These are phyloP conservation scores for Uropsilus gracilis DNA, from an alignment of 2,113 vertebrate genomes.

Conservation along the genomic window DNA sequence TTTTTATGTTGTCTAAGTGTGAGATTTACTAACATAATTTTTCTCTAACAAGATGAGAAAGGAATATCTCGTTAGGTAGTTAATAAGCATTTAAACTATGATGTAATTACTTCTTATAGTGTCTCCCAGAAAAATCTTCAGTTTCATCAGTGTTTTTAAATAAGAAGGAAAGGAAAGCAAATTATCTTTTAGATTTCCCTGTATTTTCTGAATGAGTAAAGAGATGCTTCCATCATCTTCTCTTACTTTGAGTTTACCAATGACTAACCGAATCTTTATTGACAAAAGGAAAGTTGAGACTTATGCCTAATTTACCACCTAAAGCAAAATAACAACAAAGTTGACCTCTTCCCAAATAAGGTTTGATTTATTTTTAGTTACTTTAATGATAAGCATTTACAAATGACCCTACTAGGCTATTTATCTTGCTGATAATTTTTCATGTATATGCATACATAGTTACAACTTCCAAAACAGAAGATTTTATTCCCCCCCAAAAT, in stretches of 20 bases:
- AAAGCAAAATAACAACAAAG: constrained; percentile 54
- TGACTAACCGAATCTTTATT: constrained; percentile 64
- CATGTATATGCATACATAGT: constrained; percentile 34
- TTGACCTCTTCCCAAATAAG: constrained; percentile 48
- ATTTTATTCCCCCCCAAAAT: constrained; percentile 68
- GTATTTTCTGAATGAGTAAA: neutral
- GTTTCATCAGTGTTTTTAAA: constrained; percentile 61
- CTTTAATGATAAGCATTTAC: constrained; percentile 52
- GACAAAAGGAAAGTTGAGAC: constrained; percentile 62
- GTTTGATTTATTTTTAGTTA: constrained; percentile 65
- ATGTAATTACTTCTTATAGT: constrained; percentile 60
- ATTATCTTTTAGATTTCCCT: neutral
- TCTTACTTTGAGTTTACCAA: constrained; percentile 71
- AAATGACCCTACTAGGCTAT: neutral
- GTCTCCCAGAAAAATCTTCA: constrained; percentile 58
- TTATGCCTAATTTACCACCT: constrained; percentile 60
- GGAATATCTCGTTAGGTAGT: neutral
- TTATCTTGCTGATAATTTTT: constrained; percentile 70
- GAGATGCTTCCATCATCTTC: constrained; percentile 50
- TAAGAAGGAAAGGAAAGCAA: constrained; percentile 29
- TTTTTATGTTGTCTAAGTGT: neutral
- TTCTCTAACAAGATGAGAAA: neutral
- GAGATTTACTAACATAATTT: constrained; percentile 42
- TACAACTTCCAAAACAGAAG: constrained; percentile 56
- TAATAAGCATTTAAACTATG: constrained; percentile 57